Conservation (phyloP, 2,888 invertebrate species). For the Odontomyia ornata region DNA sequence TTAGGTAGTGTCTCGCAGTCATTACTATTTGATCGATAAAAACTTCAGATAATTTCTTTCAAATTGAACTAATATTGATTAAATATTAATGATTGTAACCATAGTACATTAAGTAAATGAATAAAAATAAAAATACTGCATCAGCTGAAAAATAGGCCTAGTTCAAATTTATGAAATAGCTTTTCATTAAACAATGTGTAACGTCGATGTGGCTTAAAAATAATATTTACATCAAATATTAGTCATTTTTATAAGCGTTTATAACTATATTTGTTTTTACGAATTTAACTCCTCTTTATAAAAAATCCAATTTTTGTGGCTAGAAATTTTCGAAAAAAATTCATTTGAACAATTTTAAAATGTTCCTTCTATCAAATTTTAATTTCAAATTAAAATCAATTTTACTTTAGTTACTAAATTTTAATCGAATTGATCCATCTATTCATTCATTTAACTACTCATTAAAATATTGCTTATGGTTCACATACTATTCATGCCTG, state of each 20-base stretch:
- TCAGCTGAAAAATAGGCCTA: constrained; percentile 5
- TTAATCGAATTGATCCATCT: no score
- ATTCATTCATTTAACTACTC: neutral
- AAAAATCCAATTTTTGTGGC: neutral
- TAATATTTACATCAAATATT: constrained; percentile 1
- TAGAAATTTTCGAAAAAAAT: neutral
- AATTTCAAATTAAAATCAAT: neutral
- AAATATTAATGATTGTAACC: neutral
- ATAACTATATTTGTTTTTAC: neutral
- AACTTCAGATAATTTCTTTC: neutral
- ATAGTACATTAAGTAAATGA: neutral
- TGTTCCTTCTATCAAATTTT: neutral
- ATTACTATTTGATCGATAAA: neutral
- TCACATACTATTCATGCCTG: neutral
- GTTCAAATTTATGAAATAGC: constrained; percentile 36
- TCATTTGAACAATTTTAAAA: neutral
- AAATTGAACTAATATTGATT: neutral
- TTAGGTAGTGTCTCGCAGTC: neutral
- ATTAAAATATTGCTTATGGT: neutral
- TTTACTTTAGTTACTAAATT: no score
- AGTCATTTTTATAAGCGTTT: neutral
- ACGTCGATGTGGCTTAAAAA: constrained; percentile 42
- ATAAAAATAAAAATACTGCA: neutral
- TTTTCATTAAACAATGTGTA: constrained; percentile 34
- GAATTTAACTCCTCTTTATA: neutral